Evolutionary conservation across 2,888 invertebrate species (phyloP).

Genomic region (Chirona hameri): DNA sequence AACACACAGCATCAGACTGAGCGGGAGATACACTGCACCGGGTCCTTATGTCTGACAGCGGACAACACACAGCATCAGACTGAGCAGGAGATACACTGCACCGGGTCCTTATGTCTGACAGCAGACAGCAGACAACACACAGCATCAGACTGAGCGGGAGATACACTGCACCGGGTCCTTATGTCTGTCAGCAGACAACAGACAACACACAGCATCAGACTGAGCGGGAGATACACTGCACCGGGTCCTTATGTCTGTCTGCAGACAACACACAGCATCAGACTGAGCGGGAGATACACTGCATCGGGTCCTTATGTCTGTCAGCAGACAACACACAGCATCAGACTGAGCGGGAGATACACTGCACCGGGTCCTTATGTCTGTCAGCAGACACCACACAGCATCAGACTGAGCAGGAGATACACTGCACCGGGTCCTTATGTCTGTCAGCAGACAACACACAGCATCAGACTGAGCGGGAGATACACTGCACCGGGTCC

Average conservation of each 20-base stretch:
- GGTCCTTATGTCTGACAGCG: constrained; percentile 82
- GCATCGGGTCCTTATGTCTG: no score
- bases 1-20: no score
- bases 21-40: no score
- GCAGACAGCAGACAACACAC: constrained; percentile 27
- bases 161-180: constrained; percentile 93
- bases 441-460: constrained; percentile 62
- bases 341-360: constrained; percentile 82
- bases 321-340: constrained; percentile 71
- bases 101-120: constrained; percentile 85
- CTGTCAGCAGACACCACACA: constrained; percentile 56
- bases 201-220: constrained; percentile 63
- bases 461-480: constrained; percentile 82
- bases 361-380: constrained; percentile 93
- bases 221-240: constrained; percentile 90
- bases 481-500: constrained; percentile 90
- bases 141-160: constrained; percentile 84
- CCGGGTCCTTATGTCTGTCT: constrained; percentile 84
- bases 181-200: constrained; percentile 62
- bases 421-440: constrained; percentile 89
- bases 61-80: constrained; percentile 90
- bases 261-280: no score
- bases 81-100: constrained; percentile 90
- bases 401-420: constrained; percentile 84
- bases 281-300: no score